phyloP scores from a whole-genome alignment of 2,888 invertebrate genomes.

The Apodemia duryi region DNA sequence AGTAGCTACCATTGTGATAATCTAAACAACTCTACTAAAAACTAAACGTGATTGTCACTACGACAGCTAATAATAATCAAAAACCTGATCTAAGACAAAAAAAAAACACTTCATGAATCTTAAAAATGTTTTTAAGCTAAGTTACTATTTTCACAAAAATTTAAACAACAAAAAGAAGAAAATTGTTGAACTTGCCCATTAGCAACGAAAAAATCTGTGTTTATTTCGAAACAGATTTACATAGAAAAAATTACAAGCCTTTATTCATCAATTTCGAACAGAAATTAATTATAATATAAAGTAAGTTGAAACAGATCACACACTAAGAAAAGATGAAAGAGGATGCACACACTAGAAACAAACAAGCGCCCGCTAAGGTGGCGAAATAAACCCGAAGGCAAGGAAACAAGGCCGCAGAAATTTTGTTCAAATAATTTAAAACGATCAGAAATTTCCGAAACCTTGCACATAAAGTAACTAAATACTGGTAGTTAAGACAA shows the following conservation, averaged over 20 bases:
- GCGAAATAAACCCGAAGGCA: conserved; percentile 26
- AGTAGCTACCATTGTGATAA: neutral
- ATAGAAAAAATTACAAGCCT: conserved; percentile 21
- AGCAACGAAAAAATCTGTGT: neutral
- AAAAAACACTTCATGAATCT: neutral
- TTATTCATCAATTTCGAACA: conserved; percentile 17
- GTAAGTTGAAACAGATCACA: conserved; percentile 23
- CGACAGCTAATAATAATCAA: neutral
- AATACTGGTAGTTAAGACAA: conserved; percentile 9
- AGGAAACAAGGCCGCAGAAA: conserved; percentile 30
- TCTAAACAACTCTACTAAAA: conserved; percentile 4
- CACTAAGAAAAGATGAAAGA: conserved; percentile 28
- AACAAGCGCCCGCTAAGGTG: conserved; percentile 32
- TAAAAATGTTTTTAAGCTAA: neutral
- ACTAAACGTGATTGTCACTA: conserved; percentile 4
- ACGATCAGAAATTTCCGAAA: conserved; percentile 11
- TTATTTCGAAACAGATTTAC: neutral
- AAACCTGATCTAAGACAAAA: neutral
- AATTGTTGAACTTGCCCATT: neutral
- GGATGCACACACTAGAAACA: conserved; percentile 30
- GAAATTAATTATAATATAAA: conserved; percentile 20
- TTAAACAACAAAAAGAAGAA: neutral
- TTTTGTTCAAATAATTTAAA: neutral
- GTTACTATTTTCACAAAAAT: neutral
- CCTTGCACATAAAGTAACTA: conserved; percentile 11